Evolutionary conservation across 1,140 invertebrate species (phyloP), one percentile per base, ranked within the genome.

Genomic region (Microplitis mediator): DNA sequence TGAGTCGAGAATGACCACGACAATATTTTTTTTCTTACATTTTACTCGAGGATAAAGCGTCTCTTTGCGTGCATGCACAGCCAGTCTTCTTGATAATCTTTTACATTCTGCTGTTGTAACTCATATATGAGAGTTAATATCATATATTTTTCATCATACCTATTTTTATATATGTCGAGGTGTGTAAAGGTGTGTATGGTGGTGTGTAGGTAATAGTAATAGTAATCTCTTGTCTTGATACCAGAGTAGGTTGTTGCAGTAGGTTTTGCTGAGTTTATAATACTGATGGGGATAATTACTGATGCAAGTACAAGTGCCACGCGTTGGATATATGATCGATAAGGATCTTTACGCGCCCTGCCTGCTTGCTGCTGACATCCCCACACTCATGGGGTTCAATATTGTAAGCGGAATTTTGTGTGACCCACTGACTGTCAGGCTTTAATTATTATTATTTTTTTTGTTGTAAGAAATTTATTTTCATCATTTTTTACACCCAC

Each of bases 281-380:
- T 45, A 45, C 39, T 45, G 39, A 45, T 45, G 23, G 11, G 34
- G 60, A 60, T 69, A 69, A 69, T 69, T 69, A 69, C 54, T 39
- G 54, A 69, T 69, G 67, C 13, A 39, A 36, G 54, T 58, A 69
- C 67, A 61, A 69, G 34, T 45, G 54, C 54, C 34, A 69, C 54
- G 54, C 35, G 34, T 60, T 34, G 16, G 35, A 31, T 11, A 32
- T 8, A 31, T 11, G 51, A n/a, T 34, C 51, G 67, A 69, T 69
- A 69, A 50, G 8, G 45, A 69, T 69, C 67, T 69, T 50, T 69
- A 69, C 67, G 67, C 67, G 54, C n/a, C n/a, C 52, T 61, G 67
- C n/a, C 52, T 61, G 67, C 60, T 69, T 68, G 13, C 13, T 35
- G 58, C 52, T 68, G 52, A 69, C 35, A 31, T 36, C 31, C n/a